phyloP scores from a whole-genome alignment of 2,113 vertebrate species.

The Helogale parvula region DNA sequence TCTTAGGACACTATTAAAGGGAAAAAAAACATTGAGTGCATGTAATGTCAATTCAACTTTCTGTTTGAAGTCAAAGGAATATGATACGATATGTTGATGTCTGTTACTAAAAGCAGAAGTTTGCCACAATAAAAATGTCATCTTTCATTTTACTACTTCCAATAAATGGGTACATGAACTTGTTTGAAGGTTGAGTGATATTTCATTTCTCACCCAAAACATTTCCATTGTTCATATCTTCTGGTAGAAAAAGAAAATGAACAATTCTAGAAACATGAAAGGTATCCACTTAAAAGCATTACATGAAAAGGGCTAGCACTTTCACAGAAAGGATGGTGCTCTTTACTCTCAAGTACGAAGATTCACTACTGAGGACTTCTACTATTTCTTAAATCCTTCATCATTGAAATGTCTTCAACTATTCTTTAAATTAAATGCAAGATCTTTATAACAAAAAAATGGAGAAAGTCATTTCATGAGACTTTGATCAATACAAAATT shows the following conservation, averaged over 20 bases:
- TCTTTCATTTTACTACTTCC: neutral
- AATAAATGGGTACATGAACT: neutral
- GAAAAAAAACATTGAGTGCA: neutral
- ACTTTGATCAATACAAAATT: conserved; percentile 71
- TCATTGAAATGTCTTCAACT: conserved; percentile 48
- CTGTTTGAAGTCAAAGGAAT: neutral
- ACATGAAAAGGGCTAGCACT: neutral
- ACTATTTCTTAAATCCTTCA: conserved; percentile 39
- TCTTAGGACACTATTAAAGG: neutral
- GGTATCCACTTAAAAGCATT: neutral
- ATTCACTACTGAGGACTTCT: neutral
- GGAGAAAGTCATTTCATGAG: conserved; percentile 14
- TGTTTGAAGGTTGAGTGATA: neutral
- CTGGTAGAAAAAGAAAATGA: neutral
- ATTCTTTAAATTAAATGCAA: conserved; percentile 58
- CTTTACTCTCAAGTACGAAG: neutral
- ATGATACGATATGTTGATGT: neutral
- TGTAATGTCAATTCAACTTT: neutral
- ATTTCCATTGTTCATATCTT: conserved; percentile 15
- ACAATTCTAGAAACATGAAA: neutral
- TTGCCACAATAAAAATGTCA: neutral
- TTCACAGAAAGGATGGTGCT: neutral
- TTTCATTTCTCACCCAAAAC: conserved; percentile 14
- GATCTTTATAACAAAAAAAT: neutral
- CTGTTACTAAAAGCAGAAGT: neutral